These are phyloP conservation scores for Lycocorax pyrrhopterus DNA, from an alignment of 2,113 vertebrate species.

Conservation along the genomic window DNA sequence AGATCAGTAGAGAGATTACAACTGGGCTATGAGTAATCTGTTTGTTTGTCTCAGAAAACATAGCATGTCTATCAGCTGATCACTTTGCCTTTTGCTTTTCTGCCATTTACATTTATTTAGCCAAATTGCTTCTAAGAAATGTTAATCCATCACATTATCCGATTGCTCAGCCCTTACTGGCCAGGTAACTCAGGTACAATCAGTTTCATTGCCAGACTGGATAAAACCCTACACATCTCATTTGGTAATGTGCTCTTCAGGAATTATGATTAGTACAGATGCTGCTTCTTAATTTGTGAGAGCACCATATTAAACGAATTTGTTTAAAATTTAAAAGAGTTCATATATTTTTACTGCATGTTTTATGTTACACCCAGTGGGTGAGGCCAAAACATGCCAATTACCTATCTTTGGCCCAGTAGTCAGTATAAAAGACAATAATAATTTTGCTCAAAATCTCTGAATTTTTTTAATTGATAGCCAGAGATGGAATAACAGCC, in stretches of 20 bases:
- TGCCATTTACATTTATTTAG: constrained; percentile 8
- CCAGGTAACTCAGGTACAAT: not conserved
- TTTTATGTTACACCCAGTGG: not conserved
- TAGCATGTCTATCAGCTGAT: not conserved
- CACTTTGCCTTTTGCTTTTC: not conserved
- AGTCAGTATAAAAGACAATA: not conserved
- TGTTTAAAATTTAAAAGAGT: not conserved
- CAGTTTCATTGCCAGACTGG: not conserved
- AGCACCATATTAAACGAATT: not conserved
- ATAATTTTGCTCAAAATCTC: not conserved
- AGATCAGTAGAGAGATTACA: constrained; percentile 20
- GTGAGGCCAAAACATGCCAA: not conserved
- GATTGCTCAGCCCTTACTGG: not conserved
- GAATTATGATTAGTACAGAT: not conserved
- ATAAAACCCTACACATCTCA: not conserved
- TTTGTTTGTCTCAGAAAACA: not conserved
- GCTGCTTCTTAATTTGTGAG: not conserved
- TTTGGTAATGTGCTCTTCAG: not conserved
- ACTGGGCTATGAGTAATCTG: not conserved
- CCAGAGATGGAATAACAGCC: not conserved
- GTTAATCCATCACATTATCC: not conserved
- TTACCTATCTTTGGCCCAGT: not conserved
- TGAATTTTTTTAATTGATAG: not conserved
- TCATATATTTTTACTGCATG: not conserved
- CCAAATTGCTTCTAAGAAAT: constrained; percentile 6